Evolutionary conservation across 2,113 vertebrate species (phyloP).

Genomic region (Nyctibius bracteatus): DNA sequence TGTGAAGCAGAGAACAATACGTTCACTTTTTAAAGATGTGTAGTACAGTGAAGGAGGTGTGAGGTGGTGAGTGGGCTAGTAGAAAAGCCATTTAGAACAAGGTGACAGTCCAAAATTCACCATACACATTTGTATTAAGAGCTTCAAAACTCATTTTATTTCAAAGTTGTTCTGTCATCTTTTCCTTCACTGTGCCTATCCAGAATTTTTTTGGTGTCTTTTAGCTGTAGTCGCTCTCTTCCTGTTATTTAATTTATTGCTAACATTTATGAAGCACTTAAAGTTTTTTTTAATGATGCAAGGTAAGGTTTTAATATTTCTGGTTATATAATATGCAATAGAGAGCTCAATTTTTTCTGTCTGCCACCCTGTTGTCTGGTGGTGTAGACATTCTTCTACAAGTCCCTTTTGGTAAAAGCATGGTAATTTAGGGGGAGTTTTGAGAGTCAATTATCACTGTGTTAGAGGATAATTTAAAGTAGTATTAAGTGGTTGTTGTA

Average conservation of each 20-base stretch:
- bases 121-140: background rate
- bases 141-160: background rate
- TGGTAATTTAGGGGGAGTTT: background rate
- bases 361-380: background rate
- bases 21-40: background rate
- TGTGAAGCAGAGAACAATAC: background rate
- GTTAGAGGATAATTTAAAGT: background rate
- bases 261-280: background rate
- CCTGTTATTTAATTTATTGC: background rate
- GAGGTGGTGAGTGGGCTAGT: background rate
- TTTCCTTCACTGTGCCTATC: background rate
- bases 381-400: background rate
- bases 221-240: background rate
- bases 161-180: background rate
- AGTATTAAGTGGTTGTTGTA: background rate
- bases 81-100: background rate
- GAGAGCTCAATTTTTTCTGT: background rate
- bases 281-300: background rate
- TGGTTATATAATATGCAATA: background rate
- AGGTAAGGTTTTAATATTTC: background rate
- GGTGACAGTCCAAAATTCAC: background rate
- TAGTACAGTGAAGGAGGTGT: background rate
- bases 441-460: background rate
- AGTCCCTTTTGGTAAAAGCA: background rate
- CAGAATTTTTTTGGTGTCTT: background rate